phyloP scores from a whole-genome alignment of 2,797 vertebrate species.

The Crenuchus spilurus region DNA sequence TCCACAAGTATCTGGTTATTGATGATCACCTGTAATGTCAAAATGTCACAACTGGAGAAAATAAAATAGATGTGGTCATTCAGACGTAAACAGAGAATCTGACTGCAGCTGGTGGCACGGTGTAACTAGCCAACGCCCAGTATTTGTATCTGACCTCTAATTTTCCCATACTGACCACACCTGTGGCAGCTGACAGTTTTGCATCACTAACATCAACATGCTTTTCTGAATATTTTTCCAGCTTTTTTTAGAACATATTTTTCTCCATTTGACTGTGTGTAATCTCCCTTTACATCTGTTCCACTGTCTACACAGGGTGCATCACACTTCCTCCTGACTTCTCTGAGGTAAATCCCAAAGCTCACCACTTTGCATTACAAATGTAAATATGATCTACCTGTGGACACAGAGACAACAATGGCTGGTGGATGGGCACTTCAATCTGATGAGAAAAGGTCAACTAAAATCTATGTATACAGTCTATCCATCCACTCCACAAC shows the following conservation, averaged over 20 bases:
- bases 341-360: conserved; percentile 9
- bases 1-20: no score
- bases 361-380: neutral
- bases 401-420: no score
- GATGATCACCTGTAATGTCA: no score
- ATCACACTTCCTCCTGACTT: conserved; percentile 10
- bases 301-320: conserved; percentile 5
- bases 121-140: neutral
- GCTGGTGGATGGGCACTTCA: neutral
- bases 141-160: neutral
- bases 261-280: neutral
- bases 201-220: neutral
- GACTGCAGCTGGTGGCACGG: neutral
- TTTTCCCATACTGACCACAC: neutral
- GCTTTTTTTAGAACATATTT: neutral
- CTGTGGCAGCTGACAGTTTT: neutral
- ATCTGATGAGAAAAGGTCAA: neutral
- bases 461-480: no score
- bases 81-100: neutral
- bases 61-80: neutral
- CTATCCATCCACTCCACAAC: neutral
- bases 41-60: no score
- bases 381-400: neutral
- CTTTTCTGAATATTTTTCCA: conserved; percentile 1
- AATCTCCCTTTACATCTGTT: conserved; percentile 24